Conservation (phyloP, 53 echinoderm and acorn worm genomes). For the Mesocentrotus franciscanus region DNA sequence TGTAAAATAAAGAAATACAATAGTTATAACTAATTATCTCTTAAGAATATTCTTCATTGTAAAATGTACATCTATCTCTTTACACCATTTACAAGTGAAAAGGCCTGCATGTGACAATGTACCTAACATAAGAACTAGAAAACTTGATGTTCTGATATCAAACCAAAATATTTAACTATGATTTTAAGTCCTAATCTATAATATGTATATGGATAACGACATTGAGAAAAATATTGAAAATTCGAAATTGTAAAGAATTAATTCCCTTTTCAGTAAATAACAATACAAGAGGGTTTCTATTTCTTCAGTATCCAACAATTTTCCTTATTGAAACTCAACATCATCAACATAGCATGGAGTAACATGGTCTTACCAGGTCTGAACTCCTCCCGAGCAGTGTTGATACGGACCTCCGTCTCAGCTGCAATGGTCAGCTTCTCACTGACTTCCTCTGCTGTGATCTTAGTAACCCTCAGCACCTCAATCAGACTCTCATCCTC, state of each 20-base stretch:
- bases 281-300: not conserved
- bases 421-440: slow-evolving; percentile 96
- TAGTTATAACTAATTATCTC: too few species aligned
- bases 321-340: not conserved
- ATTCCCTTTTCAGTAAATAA: not conserved
- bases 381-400: slow-evolving; percentile 98
- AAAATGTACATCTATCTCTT: not conserved
- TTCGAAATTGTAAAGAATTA: not conserved
- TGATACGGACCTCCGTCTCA: slow-evolving; percentile 97
- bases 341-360: not conserved
- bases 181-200: not conserved
- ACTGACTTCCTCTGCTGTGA: slow-evolving; percentile 98
- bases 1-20: not conserved
- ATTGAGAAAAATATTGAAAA: not conserved
- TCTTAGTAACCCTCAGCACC: slow-evolving; percentile 96
- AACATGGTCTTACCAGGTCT: slow-evolving; percentile 78
- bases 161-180: too few species aligned
- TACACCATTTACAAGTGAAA: not conserved
- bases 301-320: not conserved
- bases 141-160: not conserved
- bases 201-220: not conserved
- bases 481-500: slow-evolving; percentile 99
- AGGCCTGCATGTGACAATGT: not conserved
- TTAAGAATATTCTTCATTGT: not conserved
- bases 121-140: not conserved